Base-by-base conservation (phyloP, 2,113 vertebrate genomes). In the Ia io region DNA sequence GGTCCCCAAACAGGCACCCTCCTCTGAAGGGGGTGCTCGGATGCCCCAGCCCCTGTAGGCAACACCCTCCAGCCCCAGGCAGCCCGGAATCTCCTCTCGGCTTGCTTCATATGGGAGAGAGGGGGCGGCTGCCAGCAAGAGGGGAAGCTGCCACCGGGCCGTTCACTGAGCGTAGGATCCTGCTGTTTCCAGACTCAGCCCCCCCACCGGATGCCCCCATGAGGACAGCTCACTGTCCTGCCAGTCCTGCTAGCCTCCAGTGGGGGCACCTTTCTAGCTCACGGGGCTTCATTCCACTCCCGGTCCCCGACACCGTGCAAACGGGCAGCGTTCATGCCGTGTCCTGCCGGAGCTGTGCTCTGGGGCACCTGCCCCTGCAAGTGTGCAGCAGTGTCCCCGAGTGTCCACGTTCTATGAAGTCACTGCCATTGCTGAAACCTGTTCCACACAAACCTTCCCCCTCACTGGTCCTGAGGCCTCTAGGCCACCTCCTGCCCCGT, bases 381-480 rank as follows among this genome's bases (percentile, higher is more conserved):
- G 51, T 0, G 7, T 13, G 8, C 17, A 1, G 40, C n/a, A 0
- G n/a, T 14, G 76, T 10, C 22, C n/a, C 16, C 1, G 1, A 37
- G 37, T 2, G 20, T 28, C 87, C 25, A 0, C 1, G 13, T 63
- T 70, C n/a, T 5, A 11, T 47, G 51, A 67, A 18, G 56, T 87
- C 74, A 5, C 56, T 2, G 65, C 51, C 85, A 49, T 69, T 65
- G 53, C 73, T 67, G 17, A 56, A 61, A 85, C 93, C 84, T 77
- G 80, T 30, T 8, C 47, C 89, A 12, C 18, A 12, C 14, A 71
- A 61, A 77, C 77, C 90, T 92, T 70, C 63, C 91, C 82, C 96
- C 65, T 67, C 3, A 0, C n/a, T 8, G 88, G 84, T 90, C 94
- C 94, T 91, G 80, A 98, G 96, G 95, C 93, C 97, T 97, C 88